A percentile compares a stretch with the other conserved stretches of the same genome.
Conservation (phyloP, 2,888 invertebrate genomes). For the Caenorhabditis macrosperma region DNA sequence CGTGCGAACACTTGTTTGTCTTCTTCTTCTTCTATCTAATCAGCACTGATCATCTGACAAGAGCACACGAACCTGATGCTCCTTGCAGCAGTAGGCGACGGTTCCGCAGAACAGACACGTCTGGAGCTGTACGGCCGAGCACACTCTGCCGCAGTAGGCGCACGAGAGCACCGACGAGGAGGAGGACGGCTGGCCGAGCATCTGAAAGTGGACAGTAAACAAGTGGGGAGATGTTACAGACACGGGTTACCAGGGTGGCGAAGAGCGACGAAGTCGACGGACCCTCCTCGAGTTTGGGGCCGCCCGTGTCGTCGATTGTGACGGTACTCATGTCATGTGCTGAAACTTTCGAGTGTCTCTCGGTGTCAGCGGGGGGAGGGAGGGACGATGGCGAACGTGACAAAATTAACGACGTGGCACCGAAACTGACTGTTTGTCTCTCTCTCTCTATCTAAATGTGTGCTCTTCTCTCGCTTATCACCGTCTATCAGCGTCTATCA, state of each 20-base stretch:
- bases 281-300: constrained; percentile 13
- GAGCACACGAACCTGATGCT: constrained; percentile 62
- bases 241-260: constrained; percentile 14
- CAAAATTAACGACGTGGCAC: constrained; percentile 51
- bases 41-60: constrained; percentile 33
- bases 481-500: constrained; percentile 36
- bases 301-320: constrained; percentile 42
- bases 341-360: constrained; percentile 4
- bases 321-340: constrained; percentile 51
- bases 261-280: constrained; percentile 19
- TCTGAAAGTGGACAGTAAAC: constrained; percentile 7
- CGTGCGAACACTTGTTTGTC: constrained; percentile 46
- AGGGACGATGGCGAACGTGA: constrained; percentile 29
- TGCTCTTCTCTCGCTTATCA: constrained; percentile 47
- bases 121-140: constrained; percentile 24
- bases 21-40: constrained; percentile 35
- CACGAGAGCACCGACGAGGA: constrained; percentile 18
- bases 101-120: constrained; percentile 62
- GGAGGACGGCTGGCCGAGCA: constrained; percentile 26
- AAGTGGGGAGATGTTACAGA: not conserved
- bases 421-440: constrained; percentile 30
- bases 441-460: constrained; percentile 22
- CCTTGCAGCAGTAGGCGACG: constrained; percentile 63
- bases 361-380: not conserved
- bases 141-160: constrained; percentile 19